phyloP scores from a whole-genome alignment of 1,140 invertebrate genomes.

The Amphibalanus amphitrite region DNA sequence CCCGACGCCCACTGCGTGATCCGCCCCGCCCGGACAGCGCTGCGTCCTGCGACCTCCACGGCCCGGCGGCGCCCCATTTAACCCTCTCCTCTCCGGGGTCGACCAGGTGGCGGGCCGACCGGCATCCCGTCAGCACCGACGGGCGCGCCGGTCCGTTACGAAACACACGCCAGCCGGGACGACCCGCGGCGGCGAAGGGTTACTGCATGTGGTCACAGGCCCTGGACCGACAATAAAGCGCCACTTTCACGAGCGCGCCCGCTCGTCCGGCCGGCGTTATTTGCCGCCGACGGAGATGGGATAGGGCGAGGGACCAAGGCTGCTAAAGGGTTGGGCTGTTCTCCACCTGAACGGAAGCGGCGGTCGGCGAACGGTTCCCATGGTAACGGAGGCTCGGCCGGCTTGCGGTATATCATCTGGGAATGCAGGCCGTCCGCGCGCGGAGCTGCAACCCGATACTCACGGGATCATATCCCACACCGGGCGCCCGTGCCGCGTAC shows the following conservation, averaged over 20 bases:
- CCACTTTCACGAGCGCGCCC: not conserved
- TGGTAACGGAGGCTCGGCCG: not conserved
- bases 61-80: not conserved
- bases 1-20: no score
- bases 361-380: not conserved
- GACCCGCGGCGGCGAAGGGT: not conserved
- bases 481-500: no score
- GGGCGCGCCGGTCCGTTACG: no score
- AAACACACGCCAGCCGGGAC: not conserved
- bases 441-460: no score
- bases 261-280: not conserved
- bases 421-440: no score
- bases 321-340: not conserved
- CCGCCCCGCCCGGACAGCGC: no score
- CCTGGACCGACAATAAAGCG: not conserved
- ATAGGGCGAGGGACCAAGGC: no score
- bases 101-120: not conserved
- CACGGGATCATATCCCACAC: no score
- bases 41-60: no score
- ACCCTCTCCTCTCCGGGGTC: not conserved
- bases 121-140: no score
- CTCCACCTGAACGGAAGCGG: not conserved
- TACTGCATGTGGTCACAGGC: not conserved
- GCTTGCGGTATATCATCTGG: no score
- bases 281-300: no score